Evolutionary conservation across 2,113 vertebrate species (phyloP).

Genomic region (Oxyura jamaicensis): DNA sequence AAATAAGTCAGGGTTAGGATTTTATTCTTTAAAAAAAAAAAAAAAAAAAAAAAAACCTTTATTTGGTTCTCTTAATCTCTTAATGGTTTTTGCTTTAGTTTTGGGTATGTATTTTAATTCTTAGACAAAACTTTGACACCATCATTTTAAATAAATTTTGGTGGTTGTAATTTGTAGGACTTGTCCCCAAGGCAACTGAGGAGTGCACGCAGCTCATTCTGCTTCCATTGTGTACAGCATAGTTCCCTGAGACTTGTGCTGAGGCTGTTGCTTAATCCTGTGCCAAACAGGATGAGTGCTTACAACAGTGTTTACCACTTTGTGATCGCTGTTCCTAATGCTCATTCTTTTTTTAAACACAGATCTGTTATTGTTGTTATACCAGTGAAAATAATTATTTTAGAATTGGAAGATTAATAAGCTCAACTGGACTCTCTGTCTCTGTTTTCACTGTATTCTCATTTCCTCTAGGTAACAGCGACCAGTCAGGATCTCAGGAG

Average conservation of each 20-base stretch:
- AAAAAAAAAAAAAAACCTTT: background rate
- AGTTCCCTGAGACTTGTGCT: background rate
- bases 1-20: background rate
- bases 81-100: background rate
- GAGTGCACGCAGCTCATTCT: background rate
- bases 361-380: background rate
- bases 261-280: background rate
- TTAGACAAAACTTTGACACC: background rate
- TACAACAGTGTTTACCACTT: background rate
- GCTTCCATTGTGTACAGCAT: background rate
- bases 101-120: background rate
- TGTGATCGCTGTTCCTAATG: background rate
- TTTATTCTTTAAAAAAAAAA: background rate
- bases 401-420: constrained; percentile 2
- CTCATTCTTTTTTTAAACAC: background rate
- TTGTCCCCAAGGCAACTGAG: background rate
- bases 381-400: background rate
- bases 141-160: background rate
- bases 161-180: background rate
- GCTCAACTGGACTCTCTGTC: background rate
- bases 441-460: constrained; percentile 3
- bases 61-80: background rate
- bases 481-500: constrained; percentile 94
- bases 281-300: background rate
- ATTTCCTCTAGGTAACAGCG: constrained; percentile 89